A percentile compares a stretch with the other conserved stretches of the same genome.
Evolutionary conservation across 2,888 invertebrate genomes (phyloP).

Genomic region (Pristionchus entomophagus): DNA sequence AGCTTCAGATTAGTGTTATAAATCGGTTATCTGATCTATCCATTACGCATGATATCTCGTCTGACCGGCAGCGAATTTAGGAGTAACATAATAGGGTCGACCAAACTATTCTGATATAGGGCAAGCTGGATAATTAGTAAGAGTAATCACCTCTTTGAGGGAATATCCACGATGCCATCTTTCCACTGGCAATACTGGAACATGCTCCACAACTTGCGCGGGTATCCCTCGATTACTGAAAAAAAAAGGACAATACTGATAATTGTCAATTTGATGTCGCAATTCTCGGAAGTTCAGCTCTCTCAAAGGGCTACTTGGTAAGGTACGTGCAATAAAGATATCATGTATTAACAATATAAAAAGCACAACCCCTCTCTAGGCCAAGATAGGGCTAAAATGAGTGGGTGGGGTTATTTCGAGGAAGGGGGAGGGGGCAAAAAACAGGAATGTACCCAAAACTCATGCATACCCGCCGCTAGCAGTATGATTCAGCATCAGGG

Average conservation of each 20-base stretch:
- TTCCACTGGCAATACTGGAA: constrained; percentile 28
- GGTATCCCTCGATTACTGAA: not conserved
- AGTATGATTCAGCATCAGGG: constrained; percentile 18
- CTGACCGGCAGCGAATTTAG: no score
- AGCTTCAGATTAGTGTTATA: no score
- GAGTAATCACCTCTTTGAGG: not conserved
- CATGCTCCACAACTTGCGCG: not conserved
- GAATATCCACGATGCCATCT: constrained; percentile 7
- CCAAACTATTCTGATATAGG: no score
- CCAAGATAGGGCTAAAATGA: not conserved
- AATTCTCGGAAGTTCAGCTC: no score
- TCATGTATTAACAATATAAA: not conserved
- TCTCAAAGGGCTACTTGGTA: no score
- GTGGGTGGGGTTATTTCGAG: no score
- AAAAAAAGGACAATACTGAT: not conserved
- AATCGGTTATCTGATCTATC: not conserved
- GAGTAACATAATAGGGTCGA: no score
- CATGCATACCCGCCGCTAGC: not conserved
- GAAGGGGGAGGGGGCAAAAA: no score
- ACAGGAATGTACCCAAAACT: no score
- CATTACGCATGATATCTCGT: no score
- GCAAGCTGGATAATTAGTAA: not conserved
- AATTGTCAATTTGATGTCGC: not conserved
- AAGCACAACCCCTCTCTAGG: no score
- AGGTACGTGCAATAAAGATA: no score